A percentile compares a stretch with the other conserved stretches of the same genome.
Evolutionary conservation across 1,140 invertebrate species (phyloP).

Genomic region (Tyrophagus putrescentiae): DNA sequence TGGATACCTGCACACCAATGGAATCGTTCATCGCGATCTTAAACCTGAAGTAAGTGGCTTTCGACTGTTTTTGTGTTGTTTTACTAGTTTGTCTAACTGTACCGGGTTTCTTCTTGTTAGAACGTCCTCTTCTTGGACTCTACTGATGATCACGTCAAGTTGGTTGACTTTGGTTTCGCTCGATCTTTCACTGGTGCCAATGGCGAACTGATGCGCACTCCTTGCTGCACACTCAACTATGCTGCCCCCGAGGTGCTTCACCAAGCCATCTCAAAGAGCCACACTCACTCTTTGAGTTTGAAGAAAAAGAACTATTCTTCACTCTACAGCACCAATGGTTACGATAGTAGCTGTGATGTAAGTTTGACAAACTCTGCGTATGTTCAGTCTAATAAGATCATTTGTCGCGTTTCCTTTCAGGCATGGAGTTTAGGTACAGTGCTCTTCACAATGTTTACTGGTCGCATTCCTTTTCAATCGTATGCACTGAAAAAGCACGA

Average conservation of each 20-base stretch:
- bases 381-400: background rate
- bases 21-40: slow-evolving; percentile 97
- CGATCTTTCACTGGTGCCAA: slow-evolving; percentile 44
- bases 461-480: slow-evolving; percentile 60
- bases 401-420: slow-evolving; percentile 57
- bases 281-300: slow-evolving; percentile 32
- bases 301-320: slow-evolving; percentile 25
- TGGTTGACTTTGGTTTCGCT: slow-evolving; percentile 83
- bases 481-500: slow-evolving; percentile 40
- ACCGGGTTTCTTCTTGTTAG: slow-evolving; percentile 5
- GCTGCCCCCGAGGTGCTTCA: slow-evolving; percentile 75
- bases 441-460: slow-evolving; percentile 73
- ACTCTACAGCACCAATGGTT: slow-evolving; percentile 24
- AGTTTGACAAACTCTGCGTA: background rate
- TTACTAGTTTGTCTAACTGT: background rate
- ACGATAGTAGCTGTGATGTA: slow-evolving; percentile 21
- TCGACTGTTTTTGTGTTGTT: background rate
- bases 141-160: slow-evolving; percentile 51
- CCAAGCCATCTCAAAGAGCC: slow-evolving; percentile 35
- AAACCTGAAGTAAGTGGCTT: slow-evolving; percentile 66
- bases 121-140: slow-evolving; percentile 60
- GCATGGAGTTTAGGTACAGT: slow-evolving; percentile 83
- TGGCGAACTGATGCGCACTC: slow-evolving; percentile 48
- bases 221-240: slow-evolving; percentile 75
- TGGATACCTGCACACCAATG: slow-evolving; percentile 93